Evolutionary conservation across 2,888 invertebrate genomes (phyloP).

Genomic region (Brenthis hecate): DNA sequence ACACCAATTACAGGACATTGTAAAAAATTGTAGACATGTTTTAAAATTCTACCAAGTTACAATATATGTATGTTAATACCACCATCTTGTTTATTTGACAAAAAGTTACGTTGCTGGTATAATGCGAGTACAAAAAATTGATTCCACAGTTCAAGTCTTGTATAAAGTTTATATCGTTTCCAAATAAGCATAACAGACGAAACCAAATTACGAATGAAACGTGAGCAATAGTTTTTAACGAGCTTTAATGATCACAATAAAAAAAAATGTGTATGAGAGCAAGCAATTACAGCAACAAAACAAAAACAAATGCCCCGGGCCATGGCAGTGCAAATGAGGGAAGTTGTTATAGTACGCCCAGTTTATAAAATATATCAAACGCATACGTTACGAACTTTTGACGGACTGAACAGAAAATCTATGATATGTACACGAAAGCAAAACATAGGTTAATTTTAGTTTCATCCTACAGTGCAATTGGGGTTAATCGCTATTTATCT

Average conservation of each 20-base stretch:
- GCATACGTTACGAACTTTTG: constrained; percentile 29
- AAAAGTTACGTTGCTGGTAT: too few relatives aligned
- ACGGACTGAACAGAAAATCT: constrained; percentile 23
- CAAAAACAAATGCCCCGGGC: constrained; percentile 28
- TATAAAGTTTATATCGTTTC: too few relatives aligned
- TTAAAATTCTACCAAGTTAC: too few relatives aligned
- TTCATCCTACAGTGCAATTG: neutral
- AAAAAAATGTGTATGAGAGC: constrained; percentile 22
- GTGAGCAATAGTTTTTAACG: too few relatives aligned
- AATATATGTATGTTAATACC: too few relatives aligned
- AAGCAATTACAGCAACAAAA: constrained; percentile 17
- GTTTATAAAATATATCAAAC: constrained; percentile 32
- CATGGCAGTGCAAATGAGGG: constrained; percentile 36
- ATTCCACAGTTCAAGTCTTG: too few relatives aligned
- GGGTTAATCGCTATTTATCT: neutral
- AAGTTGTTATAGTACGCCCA: constrained; percentile 32
- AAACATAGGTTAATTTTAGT: constrained; percentile 2
- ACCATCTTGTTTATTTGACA: too few relatives aligned
- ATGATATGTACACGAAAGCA: neutral
- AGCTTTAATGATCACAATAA: neutral
- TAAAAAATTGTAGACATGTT: too few relatives aligned
- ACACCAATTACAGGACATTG: too few relatives aligned
- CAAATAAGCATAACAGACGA: too few relatives aligned
- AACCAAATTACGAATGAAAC: too few relatives aligned
- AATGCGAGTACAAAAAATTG: too few relatives aligned